Conservation (phyloP, 2,888 invertebrate species). For the Pycnomerus fuliginosus region DNA sequence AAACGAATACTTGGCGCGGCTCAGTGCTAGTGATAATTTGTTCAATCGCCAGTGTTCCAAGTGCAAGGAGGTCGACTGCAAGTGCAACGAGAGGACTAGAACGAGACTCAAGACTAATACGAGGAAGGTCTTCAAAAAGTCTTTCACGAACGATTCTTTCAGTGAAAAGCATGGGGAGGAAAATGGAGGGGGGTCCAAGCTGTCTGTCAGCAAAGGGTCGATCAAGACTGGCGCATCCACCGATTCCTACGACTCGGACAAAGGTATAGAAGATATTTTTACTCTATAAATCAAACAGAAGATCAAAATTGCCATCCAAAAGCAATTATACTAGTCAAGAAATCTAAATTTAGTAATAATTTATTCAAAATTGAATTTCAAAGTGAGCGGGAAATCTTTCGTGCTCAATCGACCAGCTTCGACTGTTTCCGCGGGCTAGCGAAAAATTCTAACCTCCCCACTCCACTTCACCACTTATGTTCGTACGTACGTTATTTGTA, state of each 20-base stretch:
- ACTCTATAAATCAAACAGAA: background rate
- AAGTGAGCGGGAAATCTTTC: no score
- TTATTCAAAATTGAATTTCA: no score
- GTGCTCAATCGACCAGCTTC: no score
- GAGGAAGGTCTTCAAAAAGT: slow-evolving; percentile 25
- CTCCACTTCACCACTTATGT: no score
- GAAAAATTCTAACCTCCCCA: no score
- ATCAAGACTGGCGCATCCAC: slow-evolving; percentile 42
- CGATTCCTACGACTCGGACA: slow-evolving; percentile 50
- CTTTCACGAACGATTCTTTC: slow-evolving; percentile 30
- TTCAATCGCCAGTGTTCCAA: slow-evolving; percentile 46
- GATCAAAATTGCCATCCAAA: slow-evolving; percentile 1
- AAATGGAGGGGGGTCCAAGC: slow-evolving; percentile 36
- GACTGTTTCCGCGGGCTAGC: no score
- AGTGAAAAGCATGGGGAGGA: slow-evolving; percentile 25
- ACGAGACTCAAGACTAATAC: slow-evolving; percentile 20
- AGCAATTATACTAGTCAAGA: no score
- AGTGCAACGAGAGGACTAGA: slow-evolving; percentile 33
- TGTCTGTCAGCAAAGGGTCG: slow-evolving; percentile 34
- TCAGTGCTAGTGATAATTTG: slow-evolving; percentile 55
- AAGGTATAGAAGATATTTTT: slow-evolving; percentile 31
- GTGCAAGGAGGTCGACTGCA: slow-evolving; percentile 47
- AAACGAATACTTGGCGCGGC: slow-evolving; percentile 58
- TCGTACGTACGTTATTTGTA: no score
- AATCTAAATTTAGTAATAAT: no score